These are phyloP conservation scores for Drosophila kanekoi DNA, from an alignment of 2,888 invertebrate species.

Conservation along the genomic window DNA sequence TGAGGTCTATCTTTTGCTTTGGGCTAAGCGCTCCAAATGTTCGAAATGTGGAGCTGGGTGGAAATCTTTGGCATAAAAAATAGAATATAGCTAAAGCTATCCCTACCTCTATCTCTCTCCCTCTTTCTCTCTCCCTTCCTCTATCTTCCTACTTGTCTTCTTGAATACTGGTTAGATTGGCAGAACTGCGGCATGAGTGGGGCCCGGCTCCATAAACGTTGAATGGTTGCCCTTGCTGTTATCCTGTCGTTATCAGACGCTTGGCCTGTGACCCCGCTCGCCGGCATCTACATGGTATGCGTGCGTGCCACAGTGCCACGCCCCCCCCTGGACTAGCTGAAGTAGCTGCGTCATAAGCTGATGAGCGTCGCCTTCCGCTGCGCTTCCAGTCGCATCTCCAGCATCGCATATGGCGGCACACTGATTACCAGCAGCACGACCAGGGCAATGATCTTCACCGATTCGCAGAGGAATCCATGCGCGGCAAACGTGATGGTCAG, in stretches of 20 bases:
- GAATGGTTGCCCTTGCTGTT: slow-evolving; percentile 1
- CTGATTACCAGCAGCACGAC: slow-evolving; percentile 84
- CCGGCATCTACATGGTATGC: slow-evolving; percentile 81
- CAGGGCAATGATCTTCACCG: slow-evolving; percentile 83
- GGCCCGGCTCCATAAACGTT: not conserved
- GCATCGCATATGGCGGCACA: slow-evolving; percentile 84
- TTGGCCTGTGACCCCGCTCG: slow-evolving; percentile 7
- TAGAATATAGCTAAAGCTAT: slow-evolving; percentile 27
- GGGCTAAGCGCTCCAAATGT: slow-evolving; percentile 19
- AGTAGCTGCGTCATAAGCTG: slow-evolving; percentile 84
- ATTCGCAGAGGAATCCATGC: slow-evolving; percentile 87
- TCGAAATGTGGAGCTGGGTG: slow-evolving; percentile 8
- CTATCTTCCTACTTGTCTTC: not conserved
- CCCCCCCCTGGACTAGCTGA: slow-evolving; percentile 83
- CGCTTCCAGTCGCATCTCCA: slow-evolving; percentile 84
- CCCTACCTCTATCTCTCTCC: not conserved
- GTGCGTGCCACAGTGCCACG: slow-evolving; percentile 79
- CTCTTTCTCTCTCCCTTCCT: not conserved
- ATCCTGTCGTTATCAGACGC: slow-evolving; percentile 19
- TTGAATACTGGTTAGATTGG: slow-evolving; percentile 29
- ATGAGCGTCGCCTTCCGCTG: slow-evolving; percentile 84
- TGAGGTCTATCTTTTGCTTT: slow-evolving; percentile 22
- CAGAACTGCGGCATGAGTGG: slow-evolving; percentile 1
- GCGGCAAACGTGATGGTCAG: slow-evolving; percentile 88
- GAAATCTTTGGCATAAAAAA: slow-evolving; percentile 16